These are phyloP conservation scores for Holacanthus passer DNA, from an alignment of 2,113 vertebrate genomes.

Conservation along the genomic window DNA sequence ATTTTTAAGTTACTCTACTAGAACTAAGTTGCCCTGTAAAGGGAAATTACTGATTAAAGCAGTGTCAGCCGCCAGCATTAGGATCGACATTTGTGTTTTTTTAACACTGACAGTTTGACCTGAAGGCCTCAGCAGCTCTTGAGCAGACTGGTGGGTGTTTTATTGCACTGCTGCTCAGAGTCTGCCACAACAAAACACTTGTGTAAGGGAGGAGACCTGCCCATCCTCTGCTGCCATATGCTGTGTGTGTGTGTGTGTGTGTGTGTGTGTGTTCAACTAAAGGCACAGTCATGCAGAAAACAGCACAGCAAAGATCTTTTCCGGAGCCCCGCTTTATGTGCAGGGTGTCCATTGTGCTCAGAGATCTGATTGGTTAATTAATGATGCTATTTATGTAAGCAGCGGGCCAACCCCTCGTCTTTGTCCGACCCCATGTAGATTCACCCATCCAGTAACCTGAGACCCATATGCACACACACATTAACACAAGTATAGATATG, in stretches of 20 bases:
- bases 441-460: constrained; percentile 51
- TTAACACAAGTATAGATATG: constrained; percentile 12
- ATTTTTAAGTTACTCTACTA: no score
- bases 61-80: background rate
- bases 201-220: constrained; percentile 50
- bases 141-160: constrained; percentile 65
- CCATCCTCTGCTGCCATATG: constrained; percentile 69
- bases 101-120: constrained; percentile 41
- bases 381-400: constrained; percentile 78
- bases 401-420: constrained; percentile 35
- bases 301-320: constrained; percentile 72
- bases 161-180: constrained; percentile 65
- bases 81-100: background rate
- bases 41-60: background rate
- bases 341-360: constrained; percentile 63
- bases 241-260: constrained; percentile 42
- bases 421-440: constrained; percentile 35
- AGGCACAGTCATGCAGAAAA: constrained; percentile 84
- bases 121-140: constrained; percentile 37
- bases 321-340: constrained; percentile 61
- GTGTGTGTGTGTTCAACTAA: constrained; percentile 60
- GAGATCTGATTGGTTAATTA: constrained; percentile 81
- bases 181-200: constrained; percentile 69
- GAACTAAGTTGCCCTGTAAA: background rate
- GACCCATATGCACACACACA: constrained; percentile 27